Base-by-base conservation (phyloP, 2,888 invertebrate species). In the Thymelicus sylvestris region DNA sequence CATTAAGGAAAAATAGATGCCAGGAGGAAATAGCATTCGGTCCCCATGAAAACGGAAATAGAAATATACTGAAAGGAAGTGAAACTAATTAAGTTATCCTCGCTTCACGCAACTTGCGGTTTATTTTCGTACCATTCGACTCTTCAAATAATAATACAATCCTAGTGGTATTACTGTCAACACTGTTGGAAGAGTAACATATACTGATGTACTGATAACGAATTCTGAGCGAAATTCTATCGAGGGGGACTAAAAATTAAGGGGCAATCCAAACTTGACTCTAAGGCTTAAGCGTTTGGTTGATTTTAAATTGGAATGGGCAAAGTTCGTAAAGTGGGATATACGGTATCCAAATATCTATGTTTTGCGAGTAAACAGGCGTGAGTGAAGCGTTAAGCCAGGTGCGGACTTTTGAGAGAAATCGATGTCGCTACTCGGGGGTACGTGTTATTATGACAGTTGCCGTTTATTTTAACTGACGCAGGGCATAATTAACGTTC, bases 51-150 rank as follows among this genome's bases (percentile, higher is more conserved):
- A 90, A 88, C 92, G 92, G 92, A 93, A 93, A 91, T 92, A 93
- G 93, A 92, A 89, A 91, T 92, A 90, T 88, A 86, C 86, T 78
- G 84, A 91, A 88, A 91, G 92, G 93, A 93, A 92, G 91, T 92
- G 87, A 89, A 91, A 89, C 92, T 92, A 92, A 93, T 93, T 92
- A 93, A 91, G 88, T 92, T 93, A 93, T 92, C 92, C 89, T 83
- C 91, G 87, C 86, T 86, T 84, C 85, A 81, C 83, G 86, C 83
- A 83, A 84, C 83, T 89, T 86, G 89, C 86, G 87, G 90, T 86
- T 87, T 93, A 93, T 92, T 93, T 92, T 92, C 84, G 91, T 91
- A 83, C 86, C 83, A 84, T 85, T 86, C 84, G 84, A 83, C 83
- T 82, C 84, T 87, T 85, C 85, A 86, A 91, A 92, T 89, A 91